Base-by-base conservation (phyloP, 1,140 invertebrate genomes). In the Belonocnema kinseyi region DNA sequence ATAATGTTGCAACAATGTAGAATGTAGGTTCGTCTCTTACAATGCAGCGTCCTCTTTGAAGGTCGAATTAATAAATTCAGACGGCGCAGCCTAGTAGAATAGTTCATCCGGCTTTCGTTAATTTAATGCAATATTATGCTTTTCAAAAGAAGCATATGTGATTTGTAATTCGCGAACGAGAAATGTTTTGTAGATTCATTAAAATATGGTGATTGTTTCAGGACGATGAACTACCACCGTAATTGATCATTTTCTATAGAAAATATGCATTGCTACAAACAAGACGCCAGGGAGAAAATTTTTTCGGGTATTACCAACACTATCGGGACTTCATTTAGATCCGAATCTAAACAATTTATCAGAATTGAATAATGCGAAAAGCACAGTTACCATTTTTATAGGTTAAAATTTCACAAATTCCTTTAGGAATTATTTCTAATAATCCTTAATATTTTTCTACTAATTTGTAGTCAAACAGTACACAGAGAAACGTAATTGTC, bases 191-290 rank as follows among this genome's bases (percentile, higher is more conserved):
- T 33, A 14, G 61, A 66, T 66, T 66, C 33, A 66, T 66, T 66
- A 66, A 66, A 66, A 66, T 46, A 46, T 66, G 61, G 21, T 66
- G 61, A 66, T 66, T 66, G 61, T 66, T 66, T 66, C 10, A 66
- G 61, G 26, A 66, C 61, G 61, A 66, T 66, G 61, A 66, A 66
- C 61, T 33, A 66, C 26, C 26, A 16, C 33, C 61, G n/a, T 66
- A 66, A 66, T 66, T 21, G 16, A 33, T 66, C 61, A 66, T 26
- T 66, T 66, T 66, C 61, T 33, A 66, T 66, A n/a, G 61, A 66
- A 66, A 46, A 26, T 66, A 16, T 66, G 33, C 40, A n/a, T 2
- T 10, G 61, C 16, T 66, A 33, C 13, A 6, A 66, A 66, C 61
- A 66, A 66, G 33, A 66, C 46, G 26, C 26, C 33, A 13, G 21